phyloP scores from a whole-genome alignment of 2,888 invertebrate genomes.

The Heliconius ismenius region DNA sequence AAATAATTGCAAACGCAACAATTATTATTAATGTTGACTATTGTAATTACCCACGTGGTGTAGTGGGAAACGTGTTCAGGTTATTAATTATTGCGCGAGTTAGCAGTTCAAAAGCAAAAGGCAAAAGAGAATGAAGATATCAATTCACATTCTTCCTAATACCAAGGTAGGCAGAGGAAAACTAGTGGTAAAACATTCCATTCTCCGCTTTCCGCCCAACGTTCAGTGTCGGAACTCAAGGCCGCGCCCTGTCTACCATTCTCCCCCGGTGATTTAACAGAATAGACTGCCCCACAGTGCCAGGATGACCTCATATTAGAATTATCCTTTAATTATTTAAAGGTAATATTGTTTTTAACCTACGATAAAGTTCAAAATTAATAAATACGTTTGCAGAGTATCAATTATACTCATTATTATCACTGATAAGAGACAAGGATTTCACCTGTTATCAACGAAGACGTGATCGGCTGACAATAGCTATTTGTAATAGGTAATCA shows the following conservation, averaged over 20 bases:
- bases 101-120: conserved; percentile 1
- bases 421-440: conserved; percentile 53
- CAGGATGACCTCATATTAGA: not conserved
- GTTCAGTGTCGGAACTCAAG: not conserved
- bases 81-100: not conserved
- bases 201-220: not conserved
- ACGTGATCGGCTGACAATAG: conserved; percentile 56
- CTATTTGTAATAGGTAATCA: conserved; percentile 30
- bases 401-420: conserved; percentile 48
- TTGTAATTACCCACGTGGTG: conserved; percentile 13
- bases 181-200: not conserved
- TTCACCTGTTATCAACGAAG: conserved; percentile 59
- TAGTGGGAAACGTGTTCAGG: conserved; percentile 4
- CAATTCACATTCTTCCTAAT: not conserved
- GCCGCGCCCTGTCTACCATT: not conserved
- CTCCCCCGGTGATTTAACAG: not conserved
- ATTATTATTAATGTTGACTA: not conserved
- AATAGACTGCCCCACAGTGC: not conserved
- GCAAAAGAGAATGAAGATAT: not conserved
- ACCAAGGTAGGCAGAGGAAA: not conserved
- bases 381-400: conserved; percentile 41
- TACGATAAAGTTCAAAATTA: conserved; percentile 8
- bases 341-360: not conserved
- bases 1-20: not conserved
- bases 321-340: not conserved